phyloP scores from a whole-genome alignment of 2,113 vertebrate genomes.

The Callorhinus ursinus region DNA sequence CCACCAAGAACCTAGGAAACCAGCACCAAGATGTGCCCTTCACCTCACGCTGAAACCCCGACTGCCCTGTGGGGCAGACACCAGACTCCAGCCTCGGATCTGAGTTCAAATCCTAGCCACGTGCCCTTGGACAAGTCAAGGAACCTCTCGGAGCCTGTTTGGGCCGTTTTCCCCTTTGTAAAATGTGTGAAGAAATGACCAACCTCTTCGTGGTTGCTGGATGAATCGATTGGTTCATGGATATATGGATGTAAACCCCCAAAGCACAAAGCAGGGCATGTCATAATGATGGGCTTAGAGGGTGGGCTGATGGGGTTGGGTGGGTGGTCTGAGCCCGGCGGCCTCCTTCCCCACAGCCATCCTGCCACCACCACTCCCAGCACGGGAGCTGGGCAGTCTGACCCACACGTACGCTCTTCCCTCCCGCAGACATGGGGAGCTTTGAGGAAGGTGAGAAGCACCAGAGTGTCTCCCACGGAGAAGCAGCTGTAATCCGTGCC shows the following conservation, averaged over 20 bases:
- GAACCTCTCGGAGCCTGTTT: not conserved
- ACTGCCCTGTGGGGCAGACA: accelerated
- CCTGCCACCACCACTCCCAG: accelerated
- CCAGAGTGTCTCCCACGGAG: constrained; percentile 94
- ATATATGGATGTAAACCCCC: not conserved
- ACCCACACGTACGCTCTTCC: not conserved
- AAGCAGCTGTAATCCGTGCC: constrained; percentile 91
- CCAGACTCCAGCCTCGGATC: not conserved
- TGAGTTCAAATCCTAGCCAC: not conserved
- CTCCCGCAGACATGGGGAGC: constrained; percentile 93
- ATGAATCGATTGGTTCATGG: not conserved
- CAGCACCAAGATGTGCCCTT: not conserved
- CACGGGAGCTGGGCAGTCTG: not conserved
- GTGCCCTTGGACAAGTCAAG: not conserved
- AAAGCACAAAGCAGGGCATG: not conserved
- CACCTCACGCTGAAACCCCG: no score
- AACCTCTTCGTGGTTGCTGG: not conserved
- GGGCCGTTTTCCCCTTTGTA: not conserved
- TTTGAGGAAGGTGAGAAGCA: constrained; percentile 93
- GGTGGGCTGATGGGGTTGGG: accelerated
- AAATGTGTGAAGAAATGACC: not conserved
- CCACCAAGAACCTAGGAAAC: not conserved
- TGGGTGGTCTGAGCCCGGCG: accelerated
- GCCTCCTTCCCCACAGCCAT: not conserved
- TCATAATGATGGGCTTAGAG: not conserved